These are phyloP conservation scores for Platichthys flesus DNA, from an alignment of 2,113 vertebrate genomes.

Conservation along the genomic window DNA sequence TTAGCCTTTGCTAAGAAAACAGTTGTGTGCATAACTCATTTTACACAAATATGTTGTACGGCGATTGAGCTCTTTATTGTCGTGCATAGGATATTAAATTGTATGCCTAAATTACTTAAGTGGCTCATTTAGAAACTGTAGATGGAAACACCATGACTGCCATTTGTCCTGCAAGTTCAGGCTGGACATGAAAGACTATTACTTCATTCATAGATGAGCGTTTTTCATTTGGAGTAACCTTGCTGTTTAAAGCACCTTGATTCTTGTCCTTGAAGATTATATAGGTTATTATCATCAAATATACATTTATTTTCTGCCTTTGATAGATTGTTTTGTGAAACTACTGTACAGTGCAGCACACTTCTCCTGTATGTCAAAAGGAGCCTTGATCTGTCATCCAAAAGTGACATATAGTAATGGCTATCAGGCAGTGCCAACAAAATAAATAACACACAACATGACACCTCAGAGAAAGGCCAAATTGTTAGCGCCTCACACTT, in stretches of 20 bases:
- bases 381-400: constrained; percentile 31
- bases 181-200: neutral
- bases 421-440: constrained; percentile 18
- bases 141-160: neutral
- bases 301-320: constrained; percentile 10
- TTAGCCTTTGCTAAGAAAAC: too few species aligned
- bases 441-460: constrained; percentile 30
- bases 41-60: too few species aligned
- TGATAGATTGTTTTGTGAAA: constrained; percentile 7
- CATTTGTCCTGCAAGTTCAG: neutral
- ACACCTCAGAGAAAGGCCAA: constrained; percentile 25
- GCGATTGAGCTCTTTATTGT: too few species aligned
- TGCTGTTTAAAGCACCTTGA: neutral
- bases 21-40: too few species aligned
- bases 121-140: too few species aligned
- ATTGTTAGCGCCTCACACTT: constrained; percentile 34
- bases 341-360: neutral
- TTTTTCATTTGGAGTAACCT: neutral
- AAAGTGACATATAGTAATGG: constrained; percentile 11
- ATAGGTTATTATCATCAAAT: neutral
- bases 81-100: too few species aligned
- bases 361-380: neutral
- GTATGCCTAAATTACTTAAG: too few species aligned
- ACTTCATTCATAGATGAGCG: neutral
- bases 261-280: constrained; percentile 9